Evolutionary conservation across 2,888 invertebrate genomes (phyloP), one percentile per base, ranked within the genome.

Genomic region (Limnephilus lunatus): DNA sequence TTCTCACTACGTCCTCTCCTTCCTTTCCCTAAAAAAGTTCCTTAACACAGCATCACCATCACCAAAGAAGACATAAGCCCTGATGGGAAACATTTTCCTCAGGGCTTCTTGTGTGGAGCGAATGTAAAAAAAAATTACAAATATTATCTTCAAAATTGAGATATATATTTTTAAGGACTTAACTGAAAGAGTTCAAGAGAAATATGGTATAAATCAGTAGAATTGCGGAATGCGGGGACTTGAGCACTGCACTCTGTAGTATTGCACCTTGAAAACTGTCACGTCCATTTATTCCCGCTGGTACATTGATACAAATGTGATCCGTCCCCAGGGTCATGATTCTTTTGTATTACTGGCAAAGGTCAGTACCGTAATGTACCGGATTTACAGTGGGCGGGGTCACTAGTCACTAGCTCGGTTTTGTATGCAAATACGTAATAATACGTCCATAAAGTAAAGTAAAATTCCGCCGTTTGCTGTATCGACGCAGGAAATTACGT

Each of bases 361-460:
- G 68, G 68, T 68, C 68, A 68, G 68, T 25, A 68, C 19, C 68
- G 68, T 68, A 68, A n/a, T 25, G 9, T n/a, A 68, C 68, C 68
- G 68, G 68, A 68, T 68, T 68, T 68, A 68, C 68, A 68, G 68
- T 68, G 68, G 68, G 68, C n/a, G 68, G 68, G 68, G 68, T n/a
- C 68, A 68, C 25, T 68, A 68, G 68, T n/a, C 68, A 68, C 25
- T 68, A 68, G 25, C n/a, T 25, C 7, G 25, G 25, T 68, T 68
- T n/a, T 68, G 68, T 68, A 68, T 68, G 68, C 68, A 25, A 68
- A 25, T 68, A 68, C 25, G 25, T 68, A 25, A 53, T 53, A 19
- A 68, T 25, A 68, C 68, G 25, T 68, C n/a, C 68, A 68, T 68
- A 68, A n/a, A 68, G 25, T 68, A 68, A 25, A 25, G 68, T 53